These are phyloP conservation scores for Calameuta pallipes DNA, from an alignment of 2,888 invertebrate genomes.

Conservation along the genomic window DNA sequence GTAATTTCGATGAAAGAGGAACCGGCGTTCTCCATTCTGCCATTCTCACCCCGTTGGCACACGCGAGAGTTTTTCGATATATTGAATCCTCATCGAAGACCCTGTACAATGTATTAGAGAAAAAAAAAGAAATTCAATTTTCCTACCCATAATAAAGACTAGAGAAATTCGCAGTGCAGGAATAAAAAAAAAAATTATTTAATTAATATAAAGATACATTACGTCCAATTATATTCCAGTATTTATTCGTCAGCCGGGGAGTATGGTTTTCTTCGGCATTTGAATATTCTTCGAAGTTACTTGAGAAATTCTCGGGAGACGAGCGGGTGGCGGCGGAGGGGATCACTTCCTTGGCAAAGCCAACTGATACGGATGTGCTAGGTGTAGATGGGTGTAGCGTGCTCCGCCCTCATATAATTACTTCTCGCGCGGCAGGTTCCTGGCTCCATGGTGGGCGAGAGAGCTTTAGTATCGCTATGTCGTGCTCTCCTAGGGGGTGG, in stretches of 20 bases:
- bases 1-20: background rate
- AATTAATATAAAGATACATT: background rate
- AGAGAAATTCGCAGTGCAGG: background rate
- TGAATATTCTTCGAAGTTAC: background rate
- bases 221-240: background rate
- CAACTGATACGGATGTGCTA: conserved; percentile 34
- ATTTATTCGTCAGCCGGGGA: background rate
- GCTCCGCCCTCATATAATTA: conserved; percentile 60
- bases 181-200: background rate
- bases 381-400: conserved; percentile 49
- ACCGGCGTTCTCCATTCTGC: background rate
- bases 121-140: background rate
- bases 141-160: background rate
- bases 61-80: conserved; percentile 2
- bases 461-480: conserved; percentile 3
- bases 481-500: background rate
- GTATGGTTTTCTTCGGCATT: background rate
- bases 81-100: background rate
- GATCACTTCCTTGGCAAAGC: conserved; percentile 28
- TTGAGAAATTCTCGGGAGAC: background rate
- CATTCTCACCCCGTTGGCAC: background rate
- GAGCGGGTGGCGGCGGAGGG: background rate
- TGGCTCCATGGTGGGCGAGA: conserved; percentile 6
- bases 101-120: background rate
- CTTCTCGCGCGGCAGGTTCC: conserved; percentile 39